A percentile compares a stretch with the other conserved stretches of the same genome.
Evolutionary conservation across 2,113 vertebrate genomes (phyloP).

Genomic region (Damaliscus lunatus): DNA sequence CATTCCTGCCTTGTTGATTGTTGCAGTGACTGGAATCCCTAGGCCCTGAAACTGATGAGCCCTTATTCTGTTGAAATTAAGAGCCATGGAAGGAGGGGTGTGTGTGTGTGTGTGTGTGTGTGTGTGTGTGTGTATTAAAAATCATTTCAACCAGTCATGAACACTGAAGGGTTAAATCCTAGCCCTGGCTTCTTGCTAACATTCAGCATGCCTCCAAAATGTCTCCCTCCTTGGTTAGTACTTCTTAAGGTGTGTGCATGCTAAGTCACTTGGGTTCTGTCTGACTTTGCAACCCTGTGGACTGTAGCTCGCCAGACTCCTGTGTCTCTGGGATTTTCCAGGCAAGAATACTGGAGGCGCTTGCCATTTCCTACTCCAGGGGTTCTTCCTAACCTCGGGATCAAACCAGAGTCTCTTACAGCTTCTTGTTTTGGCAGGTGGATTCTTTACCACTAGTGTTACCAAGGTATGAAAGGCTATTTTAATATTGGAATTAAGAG

Average conservation of each 20-base stretch:
- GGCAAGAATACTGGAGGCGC: neutral
- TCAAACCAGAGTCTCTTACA: neutral
- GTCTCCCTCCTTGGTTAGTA: neutral
- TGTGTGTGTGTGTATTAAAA: neutral
- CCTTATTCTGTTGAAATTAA: neutral
- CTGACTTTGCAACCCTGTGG: neutral
- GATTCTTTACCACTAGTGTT: neutral
- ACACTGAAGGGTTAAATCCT: neutral
- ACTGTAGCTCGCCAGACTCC: neutral
- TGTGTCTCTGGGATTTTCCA: neutral
- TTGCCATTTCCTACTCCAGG: neutral
- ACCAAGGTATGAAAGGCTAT: neutral
- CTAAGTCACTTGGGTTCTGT: neutral
- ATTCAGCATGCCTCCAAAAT: neutral
- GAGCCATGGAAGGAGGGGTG: neutral
- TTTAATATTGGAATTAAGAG: neutral
- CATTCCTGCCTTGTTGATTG: neutral
- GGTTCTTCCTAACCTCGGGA: neutral
- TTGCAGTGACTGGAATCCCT: rapidly evolving
- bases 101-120: too few relatives aligned
- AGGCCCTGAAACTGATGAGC: neutral
- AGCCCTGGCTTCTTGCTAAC: neutral
- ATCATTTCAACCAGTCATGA: neutral
- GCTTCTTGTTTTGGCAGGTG: neutral
- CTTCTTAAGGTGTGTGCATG: neutral